phyloP scores from a whole-genome alignment of 2,113 vertebrate species.

The Lethenteron camtschaticum region DNA sequence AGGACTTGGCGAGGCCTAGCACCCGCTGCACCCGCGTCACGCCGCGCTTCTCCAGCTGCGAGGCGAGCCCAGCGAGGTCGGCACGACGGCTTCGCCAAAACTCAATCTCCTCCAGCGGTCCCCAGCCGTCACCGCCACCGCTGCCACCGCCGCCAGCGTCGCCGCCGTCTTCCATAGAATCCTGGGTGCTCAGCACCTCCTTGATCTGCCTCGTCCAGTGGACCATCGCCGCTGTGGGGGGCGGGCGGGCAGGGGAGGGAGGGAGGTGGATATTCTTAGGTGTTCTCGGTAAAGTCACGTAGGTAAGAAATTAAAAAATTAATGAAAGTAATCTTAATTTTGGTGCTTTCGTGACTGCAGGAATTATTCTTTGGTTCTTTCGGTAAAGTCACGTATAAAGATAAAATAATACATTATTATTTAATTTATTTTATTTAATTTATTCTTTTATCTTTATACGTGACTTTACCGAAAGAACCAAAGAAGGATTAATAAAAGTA shows the following conservation, averaged over 20 bases:
- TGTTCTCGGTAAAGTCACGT: too few relatives aligned
- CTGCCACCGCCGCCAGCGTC: constrained; percentile 16
- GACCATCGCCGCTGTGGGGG: constrained; percentile 34
- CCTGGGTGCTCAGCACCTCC: constrained; percentile 37
- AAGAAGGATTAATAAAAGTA: too few relatives aligned
- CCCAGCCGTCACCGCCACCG: constrained; percentile 27
- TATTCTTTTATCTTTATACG: too few relatives aligned
- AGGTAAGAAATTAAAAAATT: too few relatives aligned
- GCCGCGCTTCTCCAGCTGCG: constrained; percentile 36
- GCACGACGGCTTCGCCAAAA: constrained; percentile 41
- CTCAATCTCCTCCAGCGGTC: constrained; percentile 45
- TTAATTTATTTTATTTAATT: too few relatives aligned
- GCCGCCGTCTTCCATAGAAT: constrained; percentile 8
- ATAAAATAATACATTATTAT: too few relatives aligned
- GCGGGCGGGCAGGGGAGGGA: background rate
- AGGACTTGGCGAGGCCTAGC: constrained; percentile 30
- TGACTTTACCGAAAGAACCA: too few relatives aligned
- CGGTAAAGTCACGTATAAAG: too few relatives aligned
- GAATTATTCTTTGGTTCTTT: too few relatives aligned
- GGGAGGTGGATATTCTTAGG: background rate
- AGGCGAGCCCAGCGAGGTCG: constrained; percentile 37
- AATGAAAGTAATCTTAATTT: too few relatives aligned
- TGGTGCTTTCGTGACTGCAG: too few relatives aligned
- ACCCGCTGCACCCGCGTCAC: constrained; percentile 33
- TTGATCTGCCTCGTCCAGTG: constrained; percentile 62